Conservation (phyloP, 1,140 invertebrate species). For the Micrasema minimum region DNA sequence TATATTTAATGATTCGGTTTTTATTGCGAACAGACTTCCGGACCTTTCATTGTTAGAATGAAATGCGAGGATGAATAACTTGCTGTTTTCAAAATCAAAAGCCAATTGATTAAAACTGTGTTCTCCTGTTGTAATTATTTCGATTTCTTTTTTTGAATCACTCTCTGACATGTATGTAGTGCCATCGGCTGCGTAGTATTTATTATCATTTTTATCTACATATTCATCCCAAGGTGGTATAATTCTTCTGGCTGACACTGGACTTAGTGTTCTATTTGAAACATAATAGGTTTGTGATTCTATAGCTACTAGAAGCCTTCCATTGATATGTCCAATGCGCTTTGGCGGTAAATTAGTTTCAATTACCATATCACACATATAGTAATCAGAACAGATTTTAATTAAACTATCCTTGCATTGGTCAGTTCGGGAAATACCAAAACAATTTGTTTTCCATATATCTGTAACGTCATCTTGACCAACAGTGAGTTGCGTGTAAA, state of each 20-base stretch:
- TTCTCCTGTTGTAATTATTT: conserved; percentile 35
- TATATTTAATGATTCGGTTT: conserved; percentile 24
- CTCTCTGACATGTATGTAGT: conserved; percentile 22
- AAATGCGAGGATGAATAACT: conserved; percentile 33
- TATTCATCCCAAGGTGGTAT: conserved; percentile 32
- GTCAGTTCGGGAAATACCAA: not conserved
- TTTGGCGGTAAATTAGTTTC: conserved; percentile 2
- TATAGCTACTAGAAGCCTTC: not conserved
- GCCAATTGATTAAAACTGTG: conserved; percentile 32
- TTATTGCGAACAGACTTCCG: conserved; percentile 28
- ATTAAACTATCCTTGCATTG: conserved; percentile 26
- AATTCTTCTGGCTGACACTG: not conserved
- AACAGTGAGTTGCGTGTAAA: not conserved
- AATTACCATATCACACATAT: conserved; percentile 22
- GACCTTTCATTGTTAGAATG: conserved; percentile 12
- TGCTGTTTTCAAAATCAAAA: conserved; percentile 7
- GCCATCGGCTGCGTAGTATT: conserved; percentile 22
- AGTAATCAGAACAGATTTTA: conserved; percentile 14
- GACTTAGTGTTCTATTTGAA: not conserved
- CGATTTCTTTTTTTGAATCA: conserved; percentile 19
- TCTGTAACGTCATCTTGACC: not conserved
- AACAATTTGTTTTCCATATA: conserved; percentile 22
- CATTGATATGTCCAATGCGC: conserved; percentile 12
- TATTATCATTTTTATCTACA: conserved; percentile 27
- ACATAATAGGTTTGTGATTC: not conserved